Evolutionary conservation across 2,113 vertebrate genomes (phyloP).

Genomic region (Melanotaenia duboulayi): DNA sequence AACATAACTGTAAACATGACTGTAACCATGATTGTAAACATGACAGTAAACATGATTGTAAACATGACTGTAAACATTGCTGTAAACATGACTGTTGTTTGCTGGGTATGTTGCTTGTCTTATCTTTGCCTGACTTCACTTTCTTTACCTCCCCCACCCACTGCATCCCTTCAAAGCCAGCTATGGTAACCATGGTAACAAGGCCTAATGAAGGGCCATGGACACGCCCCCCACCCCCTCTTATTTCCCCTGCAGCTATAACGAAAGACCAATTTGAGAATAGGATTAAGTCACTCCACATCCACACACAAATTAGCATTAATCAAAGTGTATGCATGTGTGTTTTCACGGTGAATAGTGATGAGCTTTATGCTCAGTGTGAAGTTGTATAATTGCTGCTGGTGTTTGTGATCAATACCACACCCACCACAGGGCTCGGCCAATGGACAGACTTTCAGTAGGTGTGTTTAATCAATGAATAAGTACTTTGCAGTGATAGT

Average conservation of each 20-base stretch:
- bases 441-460: conserved; percentile 38
- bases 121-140: no score
- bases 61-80: no score
- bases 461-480: conserved; percentile 8
- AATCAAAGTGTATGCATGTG: conserved; percentile 68
- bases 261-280: conserved; percentile 72
- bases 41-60: no score
- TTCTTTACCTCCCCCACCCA: no score
- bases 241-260: conserved; percentile 31
- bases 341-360: conserved; percentile 59
- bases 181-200: conserved; percentile 26
- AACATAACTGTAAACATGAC: no score
- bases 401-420: conserved; percentile 76
- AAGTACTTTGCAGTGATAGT: no score
- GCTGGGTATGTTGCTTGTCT: no score
- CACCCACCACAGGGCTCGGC: conserved; percentile 35
- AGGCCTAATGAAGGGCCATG: conserved; percentile 58
- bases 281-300: conserved; percentile 69
- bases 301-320: conserved; percentile 79
- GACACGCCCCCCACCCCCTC: conserved; percentile 71
- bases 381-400: conserved; percentile 75
- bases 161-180: no score
- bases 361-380: conserved; percentile 69
- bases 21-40: no score
- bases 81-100: no score